phyloP scores from a whole-genome alignment of 2,113 vertebrate genomes.

The Larimichthys crocea region DNA sequence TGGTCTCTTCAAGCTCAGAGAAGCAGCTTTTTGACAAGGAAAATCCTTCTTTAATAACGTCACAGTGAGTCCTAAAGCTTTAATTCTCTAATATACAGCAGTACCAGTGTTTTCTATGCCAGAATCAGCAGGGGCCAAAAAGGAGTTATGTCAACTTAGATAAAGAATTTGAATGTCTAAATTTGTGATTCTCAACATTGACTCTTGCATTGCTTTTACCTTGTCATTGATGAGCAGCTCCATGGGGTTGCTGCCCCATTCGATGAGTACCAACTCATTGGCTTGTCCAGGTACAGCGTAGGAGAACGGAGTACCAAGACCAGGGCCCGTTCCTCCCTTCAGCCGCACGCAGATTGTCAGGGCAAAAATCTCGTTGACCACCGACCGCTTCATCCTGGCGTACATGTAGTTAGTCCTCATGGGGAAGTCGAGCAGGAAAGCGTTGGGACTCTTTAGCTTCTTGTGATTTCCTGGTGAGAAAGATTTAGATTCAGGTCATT shows the following conservation, averaged over 20 bases:
- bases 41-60: slow-evolving; percentile 2
- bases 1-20: not conserved
- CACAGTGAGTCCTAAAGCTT: not conserved
- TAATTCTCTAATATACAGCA: not conserved
- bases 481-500: not conserved
- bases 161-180: not conserved
- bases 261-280: slow-evolving; percentile 86
- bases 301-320: slow-evolving; percentile 85
- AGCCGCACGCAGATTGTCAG: slow-evolving; percentile 84
- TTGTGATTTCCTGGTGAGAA: slow-evolving; percentile 64
- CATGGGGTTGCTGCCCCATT: slow-evolving; percentile 86
- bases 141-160: not conserved
- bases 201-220: slow-evolving; percentile 59
- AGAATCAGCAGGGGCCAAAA: not conserved
- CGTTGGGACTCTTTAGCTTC: slow-evolving; percentile 75
- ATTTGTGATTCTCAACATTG: not conserved
- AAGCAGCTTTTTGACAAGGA: not conserved
- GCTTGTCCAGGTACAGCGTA: slow-evolving; percentile 85
- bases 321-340: slow-evolving; percentile 75
- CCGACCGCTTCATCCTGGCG: slow-evolving; percentile 74
- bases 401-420: slow-evolving; percentile 87
- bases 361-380: slow-evolving; percentile 82
- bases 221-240: slow-evolving; percentile 86
- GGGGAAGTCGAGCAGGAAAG: slow-evolving; percentile 85
- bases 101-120: not conserved